These are phyloP conservation scores for Julus scanicus DNA, from an alignment of 2,888 invertebrate species.

Conservation along the genomic window DNA sequence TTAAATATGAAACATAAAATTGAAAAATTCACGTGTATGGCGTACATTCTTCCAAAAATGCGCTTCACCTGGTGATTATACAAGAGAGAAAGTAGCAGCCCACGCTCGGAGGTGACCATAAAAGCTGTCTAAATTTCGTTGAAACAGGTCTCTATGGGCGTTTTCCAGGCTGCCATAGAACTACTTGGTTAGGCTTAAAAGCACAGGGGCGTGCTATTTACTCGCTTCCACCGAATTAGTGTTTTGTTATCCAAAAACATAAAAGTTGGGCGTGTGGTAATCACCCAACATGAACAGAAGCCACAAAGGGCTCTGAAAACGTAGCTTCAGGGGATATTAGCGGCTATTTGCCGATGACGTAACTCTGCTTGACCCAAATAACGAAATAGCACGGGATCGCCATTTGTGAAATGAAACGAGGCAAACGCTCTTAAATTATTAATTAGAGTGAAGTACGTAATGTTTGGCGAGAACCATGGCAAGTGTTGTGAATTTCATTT, in stretches of 20 bases:
- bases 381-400: neutral
- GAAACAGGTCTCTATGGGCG: neutral
- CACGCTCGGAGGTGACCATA: neutral
- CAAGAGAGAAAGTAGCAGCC: neutral
- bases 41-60: no score
- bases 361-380: neutral
- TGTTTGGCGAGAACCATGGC: no score
- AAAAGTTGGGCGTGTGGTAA: conserved; percentile 34
- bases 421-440: neutral
- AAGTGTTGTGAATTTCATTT: no score
- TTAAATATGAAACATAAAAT: no score
- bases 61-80: no score
- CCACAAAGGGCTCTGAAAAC: conserved; percentile 13
- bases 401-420: conserved; percentile 25
- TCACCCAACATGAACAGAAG: neutral
- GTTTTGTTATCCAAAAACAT: conserved; percentile 42
- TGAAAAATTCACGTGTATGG: no score
- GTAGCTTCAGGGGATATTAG: neutral
- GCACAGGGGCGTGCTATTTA: conserved; percentile 22
- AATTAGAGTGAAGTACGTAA: neutral
- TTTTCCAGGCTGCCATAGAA: neutral
- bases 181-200: neutral
- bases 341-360: neutral
- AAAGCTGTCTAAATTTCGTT: neutral
- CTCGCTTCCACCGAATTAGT: conserved; percentile 25